Evolutionary conservation across 2,113 vertebrate species (phyloP), one percentile per base, ranked within the genome.

Genomic region (Vombatus ursinus): DNA sequence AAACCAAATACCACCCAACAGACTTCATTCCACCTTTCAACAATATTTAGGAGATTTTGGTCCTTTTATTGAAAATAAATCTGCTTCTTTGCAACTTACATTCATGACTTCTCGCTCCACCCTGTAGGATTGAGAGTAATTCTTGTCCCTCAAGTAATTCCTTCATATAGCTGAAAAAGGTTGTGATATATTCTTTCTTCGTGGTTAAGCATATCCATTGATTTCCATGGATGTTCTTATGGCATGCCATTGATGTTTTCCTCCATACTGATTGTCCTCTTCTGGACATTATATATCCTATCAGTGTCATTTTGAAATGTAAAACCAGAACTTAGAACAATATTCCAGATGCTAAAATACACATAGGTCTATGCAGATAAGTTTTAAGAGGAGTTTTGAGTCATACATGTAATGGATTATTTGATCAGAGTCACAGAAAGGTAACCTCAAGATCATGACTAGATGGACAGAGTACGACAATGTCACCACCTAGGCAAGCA

Each of bases 381-480:
- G 97, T 52, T 94, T 96, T 92, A 97, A 97, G 48, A 96, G 95
- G 26, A 96, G 89, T 24, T 95, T 96, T 48, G 96, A 92, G 31
- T 96, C 96, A 92, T 96, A 97, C 92, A 96, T 97, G 92, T 97
- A 95, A n/a, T 16, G 94, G 31, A 97, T 50, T 92, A 97, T 31
- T 14, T 97, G 19, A 93, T 77, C 57, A 48, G 92, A 37, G 16
- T 28, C 89, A 95, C 95, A 96, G 92, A 97, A 97, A 51, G 96
- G 95, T 28, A 97, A 89, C 28, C 94, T 96, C 23, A 97, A 90
- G 8, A 50, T 90, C 57, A 97, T 61, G 24, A 94, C 9, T 68
- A 96, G 93, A 50, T 97, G 96, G 48, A 96, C 97, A 52, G 97
- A 96, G 37, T 97, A 96, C 93, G 90, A 84, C 92, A 97, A 97